Evolutionary conservation across 2,797 vertebrate species (phyloP), one percentile per base, ranked within the genome.

Genomic region (Podargus strigoides): DNA sequence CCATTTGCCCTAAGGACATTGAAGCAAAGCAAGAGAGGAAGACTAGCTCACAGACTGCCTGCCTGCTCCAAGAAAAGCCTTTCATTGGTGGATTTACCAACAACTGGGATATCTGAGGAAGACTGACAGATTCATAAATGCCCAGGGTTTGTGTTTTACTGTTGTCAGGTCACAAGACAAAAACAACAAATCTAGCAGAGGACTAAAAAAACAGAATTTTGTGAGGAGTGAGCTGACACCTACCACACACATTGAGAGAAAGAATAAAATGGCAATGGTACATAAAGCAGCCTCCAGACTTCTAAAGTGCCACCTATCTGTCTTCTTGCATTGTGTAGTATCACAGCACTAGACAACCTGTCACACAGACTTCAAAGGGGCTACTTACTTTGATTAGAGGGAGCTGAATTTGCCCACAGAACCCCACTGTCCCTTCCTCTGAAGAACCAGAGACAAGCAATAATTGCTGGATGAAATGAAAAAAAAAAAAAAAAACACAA

Each of bases 261-360:
- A 92, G 70, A 79, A 72, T 72, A 32, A 64, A 91, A 78, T 19
- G 42, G 28, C 41, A 63, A 42, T 39, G 81, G 82, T 36, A 93
- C 30, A 12, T 96, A 95, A 94, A 94, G 87, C 15, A 95, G 81
- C 63, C 82, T 94, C 83, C 89, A 89, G 94, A 89, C 87, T 95
- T 97, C 91, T 95, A 69, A 96, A 94, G 90, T 78, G 80, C 79
- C 84, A 95, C 59, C 87, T 69, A 83, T 83, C 37, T 91, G 53
- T 79, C 89, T 84, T 85, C 93, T 76, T 76, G 36, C 24, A 60
- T 41, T 62, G 55, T 27, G 13, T 3, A 87, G 46, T 8, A 55
- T 52, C 59, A 66, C 37, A 52, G n/a, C 30, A 52, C 34, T 23
- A 78, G 37, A 56, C 8, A 69, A 58, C 75, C 44, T 78, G 50